Evolutionary conservation across 2,797 vertebrate species (phyloP).

Genomic region (Hipposideros larvatus): DNA sequence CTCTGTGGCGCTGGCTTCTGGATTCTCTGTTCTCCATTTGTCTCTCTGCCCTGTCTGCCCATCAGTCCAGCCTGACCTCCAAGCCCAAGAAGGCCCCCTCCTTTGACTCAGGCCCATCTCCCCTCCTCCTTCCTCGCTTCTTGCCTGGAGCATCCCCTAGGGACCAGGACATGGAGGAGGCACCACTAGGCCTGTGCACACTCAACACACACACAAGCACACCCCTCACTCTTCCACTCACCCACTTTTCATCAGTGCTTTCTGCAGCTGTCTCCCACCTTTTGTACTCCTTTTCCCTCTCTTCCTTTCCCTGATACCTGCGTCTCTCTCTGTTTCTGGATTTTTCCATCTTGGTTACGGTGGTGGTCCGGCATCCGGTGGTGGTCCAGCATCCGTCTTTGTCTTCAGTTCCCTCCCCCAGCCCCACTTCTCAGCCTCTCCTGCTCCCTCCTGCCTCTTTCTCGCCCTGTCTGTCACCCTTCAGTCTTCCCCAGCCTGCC

Average conservation of each 20-base stretch:
- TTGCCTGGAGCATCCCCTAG: not conserved
- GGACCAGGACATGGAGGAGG: not conserved
- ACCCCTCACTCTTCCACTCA: not conserved
- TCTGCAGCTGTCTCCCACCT: not conserved
- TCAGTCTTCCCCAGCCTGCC: conserved; percentile 36
- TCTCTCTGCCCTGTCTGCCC: not conserved
- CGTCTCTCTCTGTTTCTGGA: not conserved
- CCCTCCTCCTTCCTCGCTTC: not conserved
- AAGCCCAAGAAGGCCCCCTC: not conserved
- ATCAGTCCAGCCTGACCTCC: not conserved
- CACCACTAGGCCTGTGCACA: not conserved
- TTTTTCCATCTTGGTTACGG: conserved; percentile 22
- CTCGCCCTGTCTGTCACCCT: conserved; percentile 80
- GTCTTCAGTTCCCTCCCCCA: conserved; percentile 46
- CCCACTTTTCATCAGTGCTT: conserved; percentile 39
- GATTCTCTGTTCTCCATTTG: not conserved
- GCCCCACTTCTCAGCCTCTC: conserved; percentile 9
- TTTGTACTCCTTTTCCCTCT: conserved; percentile 27
- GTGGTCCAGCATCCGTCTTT: conserved; percentile 59
- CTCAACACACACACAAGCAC: not conserved
- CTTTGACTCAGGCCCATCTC: not conserved
- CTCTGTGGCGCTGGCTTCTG: not conserved
- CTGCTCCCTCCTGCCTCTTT: conserved; percentile 57
- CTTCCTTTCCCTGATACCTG: not conserved
- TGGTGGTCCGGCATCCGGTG: not conserved